Evolutionary conservation across 2,113 vertebrate genomes (phyloP).

Genomic region (Larimichthys polyactis): DNA sequence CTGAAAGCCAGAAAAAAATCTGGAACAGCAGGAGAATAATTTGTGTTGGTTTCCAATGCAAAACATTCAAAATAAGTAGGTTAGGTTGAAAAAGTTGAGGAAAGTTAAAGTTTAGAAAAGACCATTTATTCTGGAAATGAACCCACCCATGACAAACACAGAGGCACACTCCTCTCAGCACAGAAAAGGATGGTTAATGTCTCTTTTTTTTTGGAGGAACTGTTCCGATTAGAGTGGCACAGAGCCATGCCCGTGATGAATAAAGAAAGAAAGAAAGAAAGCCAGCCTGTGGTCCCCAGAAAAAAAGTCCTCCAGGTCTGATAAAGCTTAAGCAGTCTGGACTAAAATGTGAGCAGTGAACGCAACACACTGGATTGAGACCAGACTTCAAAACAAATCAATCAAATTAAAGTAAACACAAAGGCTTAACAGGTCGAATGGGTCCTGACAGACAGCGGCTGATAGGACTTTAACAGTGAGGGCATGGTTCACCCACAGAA

Average conservation of each 20-base stretch:
- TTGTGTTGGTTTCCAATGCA: neutral
- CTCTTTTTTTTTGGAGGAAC: neutral
- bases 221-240: slow-evolving; percentile 26
- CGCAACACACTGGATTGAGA: slow-evolving; percentile 1
- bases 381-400: slow-evolving; percentile 55
- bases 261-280: slow-evolving; percentile 14
- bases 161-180: neutral
- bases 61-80: neutral
- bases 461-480: slow-evolving; percentile 21
- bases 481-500: slow-evolving; percentile 21
- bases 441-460: slow-evolving; percentile 40
- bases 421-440: slow-evolving; percentile 31
- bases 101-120: neutral
- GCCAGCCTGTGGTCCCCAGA: neutral
- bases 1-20: neutral
- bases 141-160: neutral
- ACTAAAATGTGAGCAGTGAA: slow-evolving; percentile 6
- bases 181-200: neutral
- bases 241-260: neutral
- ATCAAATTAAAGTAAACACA: slow-evolving; percentile 51
- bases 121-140: neutral
- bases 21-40: neutral
- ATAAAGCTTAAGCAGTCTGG: slow-evolving; percentile 21
- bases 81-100: neutral
- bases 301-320: slow-evolving; percentile 27